Base-by-base conservation (phyloP, 2,888 invertebrate species). In the Amphiduros pacificus region DNA sequence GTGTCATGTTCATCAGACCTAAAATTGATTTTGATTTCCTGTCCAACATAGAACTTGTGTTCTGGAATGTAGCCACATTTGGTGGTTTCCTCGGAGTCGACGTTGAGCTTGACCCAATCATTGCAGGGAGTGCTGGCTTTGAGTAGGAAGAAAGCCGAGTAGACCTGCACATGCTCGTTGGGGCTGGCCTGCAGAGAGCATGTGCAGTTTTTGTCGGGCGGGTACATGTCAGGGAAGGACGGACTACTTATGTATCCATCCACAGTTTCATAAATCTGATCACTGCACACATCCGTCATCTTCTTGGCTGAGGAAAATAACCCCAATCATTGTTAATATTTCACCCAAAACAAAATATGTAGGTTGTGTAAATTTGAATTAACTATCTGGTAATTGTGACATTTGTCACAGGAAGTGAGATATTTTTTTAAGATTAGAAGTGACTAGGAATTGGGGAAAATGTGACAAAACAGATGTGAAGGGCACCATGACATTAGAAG, bases 151-250 rank as follows among this genome's bases (percentile, higher is more conserved):
- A 66, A 66, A 22, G 60, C 61, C 1, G 44, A 54, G 31, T 53
- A 48, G n/a, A 66, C 9, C 53, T 60, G 55, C 27, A 60, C 41
- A 32, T 41, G 51, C 22, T 36, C 20, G 11, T 29, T 31, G 17
- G 26, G 27, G 6, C 29, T 53, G 6, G 58, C 40, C 26, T 41
- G 57, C 24, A 62, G n/a, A 5, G 52, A 24, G 51, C 67, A 67
- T 26, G 61, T 61, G 44, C 67, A 67, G 65, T 67, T 59, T 31
- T 60, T 52, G 52, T 65, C 31, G 2, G 65, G 63, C 27, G 67
- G 67, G 56, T 67, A 67, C 61, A 63, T 55, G 31, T 67, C 59
- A 2, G 67, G 67, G 44, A 67, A 67, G 22, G 44, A 29, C 4
- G 67, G 67, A 32, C 54, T 59, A 27, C 59, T 54, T 29, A 63